A percentile compares a stretch with the other conserved stretches of the same genome.
These are phyloP conservation scores for Amphibalanus amphitrite DNA, from an alignment of 1,140 invertebrate species.

Conservation along the genomic window DNA sequence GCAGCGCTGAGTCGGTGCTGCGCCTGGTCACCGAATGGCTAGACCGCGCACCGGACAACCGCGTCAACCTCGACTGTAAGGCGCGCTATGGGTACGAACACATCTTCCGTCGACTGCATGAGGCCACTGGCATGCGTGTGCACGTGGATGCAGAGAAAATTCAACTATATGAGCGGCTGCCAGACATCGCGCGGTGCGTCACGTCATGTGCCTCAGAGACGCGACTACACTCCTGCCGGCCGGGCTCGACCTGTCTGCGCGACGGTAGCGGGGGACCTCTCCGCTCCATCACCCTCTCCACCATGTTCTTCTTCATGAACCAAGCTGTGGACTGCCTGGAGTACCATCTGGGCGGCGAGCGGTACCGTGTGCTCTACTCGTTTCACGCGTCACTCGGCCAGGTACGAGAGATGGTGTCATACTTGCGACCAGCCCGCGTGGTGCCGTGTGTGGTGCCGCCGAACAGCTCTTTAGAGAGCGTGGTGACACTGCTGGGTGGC, in stretches of 20 bases:
- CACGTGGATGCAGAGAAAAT: conserved; percentile 20
- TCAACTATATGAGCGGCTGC: conserved; percentile 18
- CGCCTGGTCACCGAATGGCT: conserved; percentile 36
- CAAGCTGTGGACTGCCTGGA: background rate
- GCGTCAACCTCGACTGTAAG: conserved; percentile 17
- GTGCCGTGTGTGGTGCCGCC: conserved; percentile 18
- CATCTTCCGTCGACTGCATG: conserved; percentile 19
- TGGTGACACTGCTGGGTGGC: background rate
- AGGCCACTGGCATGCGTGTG: conserved; percentile 19
- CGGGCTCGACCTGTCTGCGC: background rate
- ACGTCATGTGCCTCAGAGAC: conserved; percentile 17
- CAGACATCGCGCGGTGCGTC: conserved; percentile 18
- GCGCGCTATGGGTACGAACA: conserved; percentile 23
- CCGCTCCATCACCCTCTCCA: background rate
- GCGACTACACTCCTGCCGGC: conserved; percentile 17
- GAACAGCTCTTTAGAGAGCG: background rate
- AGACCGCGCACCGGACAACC: conserved; percentile 16
- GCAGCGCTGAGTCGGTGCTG: conserved; percentile 33
- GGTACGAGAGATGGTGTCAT: conserved; percentile 17
- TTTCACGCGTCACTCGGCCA: conserved; percentile 18
- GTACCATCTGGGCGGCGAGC: background rate
- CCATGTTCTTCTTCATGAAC: background rate
- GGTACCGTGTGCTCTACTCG: conserved; percentile 17
- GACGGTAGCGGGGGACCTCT: background rate
- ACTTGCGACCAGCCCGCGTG: conserved; percentile 18